Percentiles rank a stretch among this genome's conserved stretches.
Evolutionary conservation across 2,888 invertebrate species (phyloP).

Genomic region (Sesia apiformis): DNA sequence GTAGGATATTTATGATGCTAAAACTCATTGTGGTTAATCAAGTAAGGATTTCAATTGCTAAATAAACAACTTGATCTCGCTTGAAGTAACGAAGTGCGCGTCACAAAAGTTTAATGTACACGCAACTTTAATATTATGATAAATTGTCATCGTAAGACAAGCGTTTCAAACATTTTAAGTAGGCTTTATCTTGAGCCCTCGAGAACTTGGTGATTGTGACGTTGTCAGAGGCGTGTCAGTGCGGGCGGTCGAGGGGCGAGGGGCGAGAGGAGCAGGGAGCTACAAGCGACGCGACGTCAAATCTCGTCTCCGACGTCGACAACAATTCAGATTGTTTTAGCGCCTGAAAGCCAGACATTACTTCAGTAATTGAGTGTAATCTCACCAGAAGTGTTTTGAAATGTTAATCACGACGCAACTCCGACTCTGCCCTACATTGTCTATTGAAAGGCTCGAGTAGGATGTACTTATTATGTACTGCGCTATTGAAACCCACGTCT

Average conservation of each 20-base stretch:
- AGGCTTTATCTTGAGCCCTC: slow-evolving; percentile 10
- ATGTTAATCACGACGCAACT: slow-evolving; percentile 2
- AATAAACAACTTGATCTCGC: neutral
- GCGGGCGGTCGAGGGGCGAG: neutral
- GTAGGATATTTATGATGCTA: too few relatives aligned
- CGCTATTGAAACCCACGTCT: too few relatives aligned
- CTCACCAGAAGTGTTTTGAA: slow-evolving; percentile 9
- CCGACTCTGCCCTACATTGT: neutral
- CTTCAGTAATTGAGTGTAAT: slow-evolving; percentile 18
- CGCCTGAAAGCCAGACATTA: slow-evolving; percentile 10
- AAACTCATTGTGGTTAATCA: too few relatives aligned
- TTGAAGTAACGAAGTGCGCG: neutral
- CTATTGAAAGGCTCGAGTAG: neutral
- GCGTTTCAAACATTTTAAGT: slow-evolving; percentile 10
- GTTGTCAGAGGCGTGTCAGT: slow-evolving; percentile 5
- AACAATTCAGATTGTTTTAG: slow-evolving; percentile 14
- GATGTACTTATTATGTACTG: neutral
- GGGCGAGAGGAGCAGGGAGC: neutral
- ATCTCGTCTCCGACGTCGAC: slow-evolving; percentile 4
- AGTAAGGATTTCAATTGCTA: neutral
- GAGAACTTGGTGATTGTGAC: slow-evolving; percentile 11
- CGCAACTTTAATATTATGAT: slow-evolving; percentile 10
- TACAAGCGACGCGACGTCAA: neutral
- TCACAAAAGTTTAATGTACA: slow-evolving; percentile 1
- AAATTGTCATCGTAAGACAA: slow-evolving; percentile 12